Evolutionary conservation across 2,888 invertebrate species (phyloP), one percentile per base, ranked within the genome.

Genomic region (Ceriagrion tenellum): DNA sequence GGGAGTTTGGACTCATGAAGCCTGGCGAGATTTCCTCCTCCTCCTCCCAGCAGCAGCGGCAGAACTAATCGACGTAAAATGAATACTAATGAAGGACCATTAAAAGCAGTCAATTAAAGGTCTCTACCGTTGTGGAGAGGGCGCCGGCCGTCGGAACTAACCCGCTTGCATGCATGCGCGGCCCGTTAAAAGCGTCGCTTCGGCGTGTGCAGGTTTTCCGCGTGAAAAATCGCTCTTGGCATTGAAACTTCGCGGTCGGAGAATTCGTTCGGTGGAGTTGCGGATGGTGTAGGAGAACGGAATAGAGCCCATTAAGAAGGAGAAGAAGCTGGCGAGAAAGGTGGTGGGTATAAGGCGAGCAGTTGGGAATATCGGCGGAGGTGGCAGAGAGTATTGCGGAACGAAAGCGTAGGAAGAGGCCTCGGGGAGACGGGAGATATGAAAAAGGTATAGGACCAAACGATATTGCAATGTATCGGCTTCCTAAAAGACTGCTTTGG

Each of bases 1-100:
- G 12, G 18, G 74, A 81, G 30, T 81, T 81, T 13, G 30, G n/a
- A 30, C 30, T 81, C 12, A 30, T 30, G 74, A 30, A 95, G 95
- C 95, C 95, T 95, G 96, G 89, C 26, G 88, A 89, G 55, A 89
- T 89, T 47, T 40, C n/a, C 89, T 47, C 47, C 55, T 8, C 56
- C 56, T 56, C 59, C 59, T 20, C 59, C 59, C 59, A 47, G 47
- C 89, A 55, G 23, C 55, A 55, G 89, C 89, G 55, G 47, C 55
- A 55, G 55, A 89, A 47, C 47, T n/a, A 89, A 89, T 89, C 89
- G 47, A 89, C 55, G 89, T 40, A 89, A 89, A 89, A 89, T 55
- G 26, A 55, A 89, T 55, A 55, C 55, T 89, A 55, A 89, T 89
- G 47, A 47, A 89, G 89, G 89, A 0, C 20, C 89, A 55, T 55